These are phyloP conservation scores for Limnephilus auricula DNA, from an alignment of 2,888 invertebrate species.

Conservation along the genomic window DNA sequence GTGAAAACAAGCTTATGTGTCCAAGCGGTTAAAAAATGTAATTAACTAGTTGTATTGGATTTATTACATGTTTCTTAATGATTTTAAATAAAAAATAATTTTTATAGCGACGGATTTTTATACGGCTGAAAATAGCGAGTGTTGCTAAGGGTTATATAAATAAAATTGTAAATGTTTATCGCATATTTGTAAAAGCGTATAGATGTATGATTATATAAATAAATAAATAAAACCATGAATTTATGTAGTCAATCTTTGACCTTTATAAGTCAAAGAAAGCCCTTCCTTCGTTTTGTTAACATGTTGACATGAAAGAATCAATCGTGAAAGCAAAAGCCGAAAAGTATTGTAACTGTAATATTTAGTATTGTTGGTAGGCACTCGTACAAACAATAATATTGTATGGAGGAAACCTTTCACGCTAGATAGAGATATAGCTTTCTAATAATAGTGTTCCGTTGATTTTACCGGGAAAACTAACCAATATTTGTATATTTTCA, in stretches of 20 bases:
- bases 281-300: background rate
- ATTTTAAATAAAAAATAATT: too few species aligned
- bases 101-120: too few species aligned
- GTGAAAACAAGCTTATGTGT: too few species aligned
- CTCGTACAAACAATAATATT: background rate
- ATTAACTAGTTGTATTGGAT: too few species aligned
- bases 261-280: background rate
- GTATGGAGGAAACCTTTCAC: background rate
- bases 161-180: too few species aligned
- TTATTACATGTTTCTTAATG: too few species aligned
- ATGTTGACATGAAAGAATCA: background rate
- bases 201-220: too few species aligned
- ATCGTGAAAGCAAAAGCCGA: background rate
- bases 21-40: too few species aligned
- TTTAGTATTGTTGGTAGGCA: background rate
- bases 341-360: background rate
- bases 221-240: too few species aligned
- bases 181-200: too few species aligned
- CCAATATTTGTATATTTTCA: background rate
- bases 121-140: too few species aligned
- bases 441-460: background rate
- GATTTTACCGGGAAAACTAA: background rate
- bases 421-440: background rate
- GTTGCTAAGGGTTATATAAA: too few species aligned
- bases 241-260: background rate